Evolutionary conservation across 1,140 invertebrate genomes (phyloP), one percentile per base, ranked within the genome.

Genomic region (Augochlora pura): DNA sequence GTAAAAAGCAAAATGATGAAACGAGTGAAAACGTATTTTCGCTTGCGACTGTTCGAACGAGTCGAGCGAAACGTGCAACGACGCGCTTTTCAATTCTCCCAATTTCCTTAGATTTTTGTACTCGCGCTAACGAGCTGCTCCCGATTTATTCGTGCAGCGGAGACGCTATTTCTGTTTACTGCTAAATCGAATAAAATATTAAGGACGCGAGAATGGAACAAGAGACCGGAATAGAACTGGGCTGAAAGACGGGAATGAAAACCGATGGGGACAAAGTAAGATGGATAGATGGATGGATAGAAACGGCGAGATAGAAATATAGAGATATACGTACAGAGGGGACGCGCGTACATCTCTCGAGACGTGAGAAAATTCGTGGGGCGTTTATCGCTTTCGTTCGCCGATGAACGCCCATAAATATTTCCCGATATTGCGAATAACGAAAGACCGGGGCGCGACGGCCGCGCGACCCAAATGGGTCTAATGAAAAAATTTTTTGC

Each of bases 341-440:
- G 32, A 21, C 10, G 68, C n/a, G 57, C 59, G 63, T 77, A 77
- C 46, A 77, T 70, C 67, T 63, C 67, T 27, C 42, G 59, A 62
- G 25, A 77, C 75, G 75, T 77, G 75, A 77, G 75, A 71, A 71
- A 77, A 77, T 77, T 77, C 75, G 32, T 25, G 59, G 67, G 54
- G 23, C 32, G 27, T 60, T 71, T 71, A 62, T 77, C 75, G 49
- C 42, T 71, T 71, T 63, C 59, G 54, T 54, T 25, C 57, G n/a
- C 67, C 25, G n/a, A 39, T 71, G 59, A 77, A 76, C 39, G 39
- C 18, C 57, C 32, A 71, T 77, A 77, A 77, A 77, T 77, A 77
- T 77, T 77, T 71, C 57, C 57, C 67, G 42, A 71, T 71, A 77
- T 77, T 63, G 27, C 42, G 67, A 71, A 63, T 63, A 63, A 68